phyloP scores from a whole-genome alignment of 2,113 vertebrate species.

The Nerophis ophidion region DNA sequence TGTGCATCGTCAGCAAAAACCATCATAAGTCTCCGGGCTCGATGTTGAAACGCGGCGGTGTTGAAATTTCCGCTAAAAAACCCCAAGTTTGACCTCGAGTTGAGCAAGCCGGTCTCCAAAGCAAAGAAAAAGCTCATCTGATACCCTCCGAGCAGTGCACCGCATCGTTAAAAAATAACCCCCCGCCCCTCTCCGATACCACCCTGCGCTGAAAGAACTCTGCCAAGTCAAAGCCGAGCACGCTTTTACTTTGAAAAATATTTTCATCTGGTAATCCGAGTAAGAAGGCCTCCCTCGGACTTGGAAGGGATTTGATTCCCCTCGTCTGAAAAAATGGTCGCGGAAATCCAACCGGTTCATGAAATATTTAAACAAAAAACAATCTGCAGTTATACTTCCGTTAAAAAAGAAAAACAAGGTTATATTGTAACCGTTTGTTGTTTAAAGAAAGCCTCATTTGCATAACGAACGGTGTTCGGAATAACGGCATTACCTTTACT shows the following conservation, averaged over 20 bases:
- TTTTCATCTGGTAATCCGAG: background rate
- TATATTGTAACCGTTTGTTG: no score
- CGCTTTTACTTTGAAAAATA: background rate
- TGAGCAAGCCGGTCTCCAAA: constrained; percentile 19
- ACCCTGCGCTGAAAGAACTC: background rate
- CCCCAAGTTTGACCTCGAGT: constrained; percentile 16
- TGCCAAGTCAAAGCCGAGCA: background rate
- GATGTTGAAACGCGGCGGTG: constrained; percentile 26
- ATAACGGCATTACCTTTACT: no score
- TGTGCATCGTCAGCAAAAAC: background rate
- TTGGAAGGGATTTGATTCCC: background rate
- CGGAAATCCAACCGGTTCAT: no score
- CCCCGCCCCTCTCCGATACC: no score
- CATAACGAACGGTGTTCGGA: no score
- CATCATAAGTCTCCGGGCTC: constrained; percentile 8
- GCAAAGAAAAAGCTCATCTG: background rate
- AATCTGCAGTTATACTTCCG: background rate
- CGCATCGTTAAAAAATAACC: background rate
- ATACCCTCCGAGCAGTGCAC: constrained; percentile 1
- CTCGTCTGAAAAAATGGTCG: no score
- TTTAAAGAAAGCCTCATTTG: no score
- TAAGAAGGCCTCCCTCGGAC: background rate
- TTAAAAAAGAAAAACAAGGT: no score
- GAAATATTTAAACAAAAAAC: background rate
- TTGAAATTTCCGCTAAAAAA: constrained; percentile 45